Evolutionary conservation across 1,140 invertebrate species (phyloP).

Genomic region (Mya arenaria): DNA sequence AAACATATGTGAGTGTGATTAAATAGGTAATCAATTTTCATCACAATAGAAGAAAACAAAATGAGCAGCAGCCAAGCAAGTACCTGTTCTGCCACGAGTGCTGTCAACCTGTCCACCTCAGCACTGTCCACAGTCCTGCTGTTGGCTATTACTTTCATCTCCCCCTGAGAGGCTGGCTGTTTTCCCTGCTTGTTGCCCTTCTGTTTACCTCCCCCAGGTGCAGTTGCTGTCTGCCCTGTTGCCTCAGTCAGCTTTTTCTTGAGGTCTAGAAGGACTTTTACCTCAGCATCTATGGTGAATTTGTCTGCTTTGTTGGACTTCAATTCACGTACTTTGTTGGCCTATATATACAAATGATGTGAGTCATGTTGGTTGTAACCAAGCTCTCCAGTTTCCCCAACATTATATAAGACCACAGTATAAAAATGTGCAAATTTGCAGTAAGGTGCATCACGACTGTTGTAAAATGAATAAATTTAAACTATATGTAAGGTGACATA

Average conservation of each 20-base stretch:
- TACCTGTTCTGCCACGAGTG: slow-evolving; percentile 72
- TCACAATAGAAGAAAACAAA: too few species aligned
- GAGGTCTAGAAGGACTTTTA: slow-evolving; percentile 87
- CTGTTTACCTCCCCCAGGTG: slow-evolving; percentile 59
- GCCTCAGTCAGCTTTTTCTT: slow-evolving; percentile 86
- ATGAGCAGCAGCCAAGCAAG: too few species aligned
- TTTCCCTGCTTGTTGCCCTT: slow-evolving; percentile 43
- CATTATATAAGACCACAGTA: too few species aligned
- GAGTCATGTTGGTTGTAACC: too few species aligned
- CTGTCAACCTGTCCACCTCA: slow-evolving; percentile 68
- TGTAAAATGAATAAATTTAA: too few species aligned
- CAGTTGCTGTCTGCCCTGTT: slow-evolving; percentile 79
- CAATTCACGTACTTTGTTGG: slow-evolving; percentile 87
- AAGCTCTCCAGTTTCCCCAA: too few species aligned
- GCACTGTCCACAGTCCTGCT: slow-evolving; percentile 48
- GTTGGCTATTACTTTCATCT: slow-evolving; percentile 10
- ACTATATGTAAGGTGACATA: too few species aligned
- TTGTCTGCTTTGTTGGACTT: slow-evolving; percentile 89
- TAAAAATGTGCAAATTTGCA: too few species aligned
- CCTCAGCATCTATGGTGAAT: slow-evolving; percentile 87
- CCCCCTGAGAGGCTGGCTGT: neutral
- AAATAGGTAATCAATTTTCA: too few species aligned
- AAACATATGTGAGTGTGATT: too few species aligned
- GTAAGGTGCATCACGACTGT: too few species aligned
- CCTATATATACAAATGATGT: slow-evolving; percentile 83